These are phyloP conservation scores for Romanogobio albipinnatus DNA, from an alignment of 2,113 vertebrate species.

Conservation along the genomic window DNA sequence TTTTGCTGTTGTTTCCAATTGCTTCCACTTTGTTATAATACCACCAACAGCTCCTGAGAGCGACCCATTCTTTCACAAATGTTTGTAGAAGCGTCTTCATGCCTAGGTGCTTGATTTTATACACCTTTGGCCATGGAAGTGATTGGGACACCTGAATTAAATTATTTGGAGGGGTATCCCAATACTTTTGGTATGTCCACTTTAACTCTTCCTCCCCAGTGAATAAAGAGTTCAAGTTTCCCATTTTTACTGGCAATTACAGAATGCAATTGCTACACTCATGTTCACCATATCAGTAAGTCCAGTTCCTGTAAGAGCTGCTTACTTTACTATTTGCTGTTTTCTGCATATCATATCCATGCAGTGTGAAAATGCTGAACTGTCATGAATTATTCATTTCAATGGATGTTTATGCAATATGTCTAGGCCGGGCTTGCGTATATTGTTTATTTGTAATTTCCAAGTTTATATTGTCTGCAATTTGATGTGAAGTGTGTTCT, in stretches of 20 bases:
- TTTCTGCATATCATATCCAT: constrained; percentile 58
- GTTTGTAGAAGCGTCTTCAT: no score
- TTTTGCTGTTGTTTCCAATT: no score
- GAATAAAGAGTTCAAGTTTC: neutral
- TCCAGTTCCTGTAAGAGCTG: constrained; percentile 49
- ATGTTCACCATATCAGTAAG: neutral
- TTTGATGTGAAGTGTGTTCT: no score
- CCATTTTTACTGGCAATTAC: neutral
- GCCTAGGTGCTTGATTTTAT: no score
- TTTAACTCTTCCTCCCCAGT: no score
- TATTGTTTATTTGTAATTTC: constrained; percentile 1
- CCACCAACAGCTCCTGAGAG: no score
- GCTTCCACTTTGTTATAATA: no score
- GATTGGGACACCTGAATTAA: no score
- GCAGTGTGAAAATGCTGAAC: constrained; percentile 63
- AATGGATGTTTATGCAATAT: constrained; percentile 61
- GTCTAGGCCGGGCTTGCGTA: neutral
- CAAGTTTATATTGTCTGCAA: constrained; percentile 9
- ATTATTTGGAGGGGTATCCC: no score
- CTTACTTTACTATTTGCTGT: constrained; percentile 43
- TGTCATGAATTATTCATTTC: constrained; percentile 68
- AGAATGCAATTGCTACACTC: neutral
- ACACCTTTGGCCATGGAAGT: no score
- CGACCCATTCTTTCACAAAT: no score
- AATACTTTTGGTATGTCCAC: no score